Evolutionary conservation across 2,113 vertebrate species (phyloP).

Genomic region (Psittacus erithacus): DNA sequence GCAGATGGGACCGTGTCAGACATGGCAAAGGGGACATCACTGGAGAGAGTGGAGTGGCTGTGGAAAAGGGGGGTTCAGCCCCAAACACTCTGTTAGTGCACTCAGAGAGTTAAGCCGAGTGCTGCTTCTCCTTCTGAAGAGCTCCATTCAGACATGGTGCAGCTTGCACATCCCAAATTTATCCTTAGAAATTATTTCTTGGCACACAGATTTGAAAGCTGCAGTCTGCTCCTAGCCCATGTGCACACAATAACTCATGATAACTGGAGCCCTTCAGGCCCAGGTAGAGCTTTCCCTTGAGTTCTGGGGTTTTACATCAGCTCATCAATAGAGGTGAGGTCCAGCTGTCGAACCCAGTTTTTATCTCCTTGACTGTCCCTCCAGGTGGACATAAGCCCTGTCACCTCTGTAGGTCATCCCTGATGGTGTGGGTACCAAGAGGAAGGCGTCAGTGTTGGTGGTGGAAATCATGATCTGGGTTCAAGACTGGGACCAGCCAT

Average conservation of each 20-base stretch:
- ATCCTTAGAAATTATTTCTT: not conserved
- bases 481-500: accelerated
- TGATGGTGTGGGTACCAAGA: not conserved
- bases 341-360: not conserved
- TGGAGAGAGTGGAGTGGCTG: not conserved
- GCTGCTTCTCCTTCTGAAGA: accelerated
- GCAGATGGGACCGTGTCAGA: not conserved
- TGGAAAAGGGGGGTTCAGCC: too few relatives aligned
- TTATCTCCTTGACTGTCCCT: not conserved
- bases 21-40: accelerated
- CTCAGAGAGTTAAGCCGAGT: accelerated
- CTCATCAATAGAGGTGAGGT: constrained; percentile 19
- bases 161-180: not conserved
- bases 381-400: accelerated
- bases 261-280: not conserved
- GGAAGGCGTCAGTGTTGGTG: accelerated
- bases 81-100: not conserved
- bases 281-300: not conserved
- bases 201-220: not conserved
- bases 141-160: accelerated
- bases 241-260: not conserved
- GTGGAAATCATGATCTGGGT: not conserved
- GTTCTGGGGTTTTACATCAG: not conserved
- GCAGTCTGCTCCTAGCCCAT: not conserved
- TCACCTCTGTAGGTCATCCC: not conserved